Evolutionary conservation across 2,797 vertebrate species (phyloP).

Genomic region (Pipistrellus pygmaeus): DNA sequence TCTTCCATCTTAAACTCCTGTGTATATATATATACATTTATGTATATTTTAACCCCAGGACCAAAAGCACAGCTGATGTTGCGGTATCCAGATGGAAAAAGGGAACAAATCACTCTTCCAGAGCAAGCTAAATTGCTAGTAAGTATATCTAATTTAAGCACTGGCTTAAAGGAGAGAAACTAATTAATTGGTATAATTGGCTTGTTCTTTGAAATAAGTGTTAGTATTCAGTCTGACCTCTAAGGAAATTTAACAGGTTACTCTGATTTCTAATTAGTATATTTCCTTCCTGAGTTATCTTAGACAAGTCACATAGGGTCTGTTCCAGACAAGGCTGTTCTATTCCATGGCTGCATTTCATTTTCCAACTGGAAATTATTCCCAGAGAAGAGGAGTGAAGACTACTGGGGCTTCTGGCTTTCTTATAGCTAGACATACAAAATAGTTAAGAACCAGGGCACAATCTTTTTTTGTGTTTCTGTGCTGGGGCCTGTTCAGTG

Average conservation of each 20-base stretch:
- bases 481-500: background rate
- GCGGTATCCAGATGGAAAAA: conserved; percentile 98
- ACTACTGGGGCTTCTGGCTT: background rate
- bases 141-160: conserved; percentile 78
- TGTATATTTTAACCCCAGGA: conserved; percentile 87
- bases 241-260: conserved; percentile 42
- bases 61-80: conserved; percentile 99
- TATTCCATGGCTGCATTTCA: background rate
- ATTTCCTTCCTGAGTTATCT: conserved; percentile 46
- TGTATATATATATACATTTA: too few species aligned
- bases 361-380: conserved; percentile 44
- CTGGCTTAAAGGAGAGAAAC: conserved; percentile 13
- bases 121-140: conserved; percentile 98
- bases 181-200: background rate
- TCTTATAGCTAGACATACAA: background rate
- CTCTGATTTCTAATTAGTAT: conserved; percentile 39
- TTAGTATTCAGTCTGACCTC: conserved; percentile 6
- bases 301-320: conserved; percentile 1
- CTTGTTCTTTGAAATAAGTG: conserved; percentile 43
- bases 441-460: conserved; percentile 11
- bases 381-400: background rate
- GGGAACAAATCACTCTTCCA: conserved; percentile 97
- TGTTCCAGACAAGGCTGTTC: conserved; percentile 17
- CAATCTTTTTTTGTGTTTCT: background rate
- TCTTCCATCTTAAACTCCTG: conserved; percentile 40